Base-by-base conservation (phyloP, 2,797 vertebrate genomes). In the Siniperca obscura region DNA sequence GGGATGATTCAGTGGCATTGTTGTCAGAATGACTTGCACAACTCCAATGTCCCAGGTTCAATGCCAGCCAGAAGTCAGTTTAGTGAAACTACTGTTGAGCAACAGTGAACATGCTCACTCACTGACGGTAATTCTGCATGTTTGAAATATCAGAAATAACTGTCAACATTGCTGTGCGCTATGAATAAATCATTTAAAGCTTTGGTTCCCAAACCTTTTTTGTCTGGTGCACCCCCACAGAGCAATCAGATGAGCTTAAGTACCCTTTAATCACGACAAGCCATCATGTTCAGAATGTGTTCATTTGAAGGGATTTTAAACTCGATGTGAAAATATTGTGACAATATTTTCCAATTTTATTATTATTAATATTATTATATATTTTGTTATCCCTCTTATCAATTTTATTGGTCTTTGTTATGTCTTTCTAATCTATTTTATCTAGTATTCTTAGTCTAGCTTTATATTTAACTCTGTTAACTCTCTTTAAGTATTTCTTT, bases 1-100 rank as follows among this genome's bases (percentile, higher is more conserved):
- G 25, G 25, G 11, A 70, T n/a, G 59, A 84, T 22, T 81, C 52
- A 25, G 21, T 5, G 55, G 6, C 42, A 72, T 66, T 48, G 73
- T 52, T n/a, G 7, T 14, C n/a, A 71, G 36, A 11, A 60, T 56
- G 44, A 64, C 3, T 55, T 60, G 27, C 40, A 67, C 53, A 64
- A 64, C 48, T 72, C 42, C 40, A 30, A 61, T 61, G 36, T 71
- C 7, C 5, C 17, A 1, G 5, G 36, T 81, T 75, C 22, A 68
- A 3, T 53, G 11, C 11, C 36, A 67, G 25, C 13, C 38, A 48
- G 50, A 34, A 69, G 48, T 60, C 56, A 50, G 22, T 66, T 61
- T 36, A 34, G 17, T 38, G 34, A 48, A 34, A 17, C 2, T 27
- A 3, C 34, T 52, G 53, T 3, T 21, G 68, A 25, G 34, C 55